Percentiles rank a stretch among this genome's conserved stretches.
phyloP scores from a whole-genome alignment of 1,140 invertebrate genomes.

The Chrysoperla carnea region DNA sequence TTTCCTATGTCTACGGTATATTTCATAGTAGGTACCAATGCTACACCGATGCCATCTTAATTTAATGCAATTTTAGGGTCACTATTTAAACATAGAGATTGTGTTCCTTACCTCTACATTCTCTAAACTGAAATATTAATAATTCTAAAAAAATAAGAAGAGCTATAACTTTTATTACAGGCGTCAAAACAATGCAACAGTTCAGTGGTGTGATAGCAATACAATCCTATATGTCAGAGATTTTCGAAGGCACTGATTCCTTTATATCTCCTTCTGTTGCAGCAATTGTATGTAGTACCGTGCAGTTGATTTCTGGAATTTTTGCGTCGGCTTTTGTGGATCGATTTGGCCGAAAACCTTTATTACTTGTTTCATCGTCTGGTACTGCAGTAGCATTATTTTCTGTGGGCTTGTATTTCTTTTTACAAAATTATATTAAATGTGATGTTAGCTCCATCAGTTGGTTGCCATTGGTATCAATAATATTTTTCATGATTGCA shows the following conservation, averaged over 20 bases:
- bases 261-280: conserved; percentile 10
- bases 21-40: too few relatives aligned
- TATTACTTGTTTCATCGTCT: conserved; percentile 8
- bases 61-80: too few relatives aligned
- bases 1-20: too few relatives aligned
- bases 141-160: too few relatives aligned
- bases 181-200: conserved; percentile 5
- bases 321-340: conserved; percentile 9
- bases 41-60: too few relatives aligned
- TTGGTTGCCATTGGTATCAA: conserved; percentile 11
- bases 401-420: conserved; percentile 7
- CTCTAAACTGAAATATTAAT: too few relatives aligned
- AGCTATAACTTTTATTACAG: not conserved
- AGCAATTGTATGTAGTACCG: conserved; percentile 13
- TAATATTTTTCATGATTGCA: conserved; percentile 12
- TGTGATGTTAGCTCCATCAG: not conserved
- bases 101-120: too few relatives aligned
- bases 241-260: conserved; percentile 12
- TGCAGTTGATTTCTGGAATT: conserved; percentile 8
- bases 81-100: too few relatives aligned
- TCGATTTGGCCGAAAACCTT: conserved; percentile 9
- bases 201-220: conserved; percentile 15
- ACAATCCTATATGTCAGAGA: conserved; percentile 15
- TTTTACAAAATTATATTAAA: not conserved
- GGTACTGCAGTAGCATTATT: conserved; percentile 8